These are phyloP conservation scores for Pangasius macronema DNA, from an alignment of 2,797 vertebrate genomes.

Conservation along the genomic window DNA sequence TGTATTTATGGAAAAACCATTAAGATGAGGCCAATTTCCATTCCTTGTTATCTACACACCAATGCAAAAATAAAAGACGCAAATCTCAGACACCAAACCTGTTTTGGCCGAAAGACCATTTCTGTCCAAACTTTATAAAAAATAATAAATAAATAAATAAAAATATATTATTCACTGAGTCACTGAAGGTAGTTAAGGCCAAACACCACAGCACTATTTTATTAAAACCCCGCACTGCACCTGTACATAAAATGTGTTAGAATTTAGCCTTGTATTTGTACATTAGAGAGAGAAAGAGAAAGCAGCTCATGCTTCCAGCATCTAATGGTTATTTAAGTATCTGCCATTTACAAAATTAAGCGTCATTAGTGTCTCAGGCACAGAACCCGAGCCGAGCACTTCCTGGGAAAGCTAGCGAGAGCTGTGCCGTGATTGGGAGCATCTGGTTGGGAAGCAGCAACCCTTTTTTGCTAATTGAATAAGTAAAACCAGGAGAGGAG, in stretches of 20 bases:
- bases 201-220: background rate
- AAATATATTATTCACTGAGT: background rate
- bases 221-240: constrained; percentile 16
- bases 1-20: background rate
- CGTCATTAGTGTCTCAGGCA: constrained; percentile 55
- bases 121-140: background rate
- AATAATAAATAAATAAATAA: too few relatives aligned
- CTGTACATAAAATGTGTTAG: constrained; percentile 32
- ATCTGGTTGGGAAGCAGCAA: constrained; percentile 54
- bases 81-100: background rate
- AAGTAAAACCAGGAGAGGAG: constrained; percentile 59
- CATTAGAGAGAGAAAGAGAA: constrained; percentile 32
- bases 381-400: constrained; percentile 39
- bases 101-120: background rate
- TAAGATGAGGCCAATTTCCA: background rate
- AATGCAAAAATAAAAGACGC: background rate
- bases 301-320: constrained; percentile 37
- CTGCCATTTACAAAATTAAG: constrained; percentile 59
- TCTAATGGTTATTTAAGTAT: constrained; percentile 62
- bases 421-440: constrained; percentile 55
- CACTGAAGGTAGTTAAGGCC: background rate
- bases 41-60: background rate
- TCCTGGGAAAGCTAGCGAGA: constrained; percentile 55
- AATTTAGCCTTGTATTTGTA: constrained; percentile 33
- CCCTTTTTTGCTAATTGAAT: constrained; percentile 52